Base-by-base conservation (phyloP, 2,113 vertebrate species). In the Paraplagusia blochii region DNA sequence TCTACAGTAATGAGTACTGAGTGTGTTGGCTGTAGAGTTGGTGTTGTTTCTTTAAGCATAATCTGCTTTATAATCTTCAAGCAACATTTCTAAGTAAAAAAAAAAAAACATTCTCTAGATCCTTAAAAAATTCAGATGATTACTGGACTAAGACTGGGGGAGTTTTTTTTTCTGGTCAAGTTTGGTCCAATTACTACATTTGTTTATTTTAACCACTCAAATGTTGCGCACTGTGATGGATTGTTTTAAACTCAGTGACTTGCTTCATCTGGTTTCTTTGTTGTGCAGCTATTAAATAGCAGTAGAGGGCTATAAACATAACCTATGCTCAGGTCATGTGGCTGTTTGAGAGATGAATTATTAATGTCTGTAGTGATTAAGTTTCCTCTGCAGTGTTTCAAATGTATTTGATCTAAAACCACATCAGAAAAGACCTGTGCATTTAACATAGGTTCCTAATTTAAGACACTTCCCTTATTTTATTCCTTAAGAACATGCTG, bases 321-420 rank as follows among this genome's bases (percentile, higher is more conserved):
- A 39, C 17, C 16, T 11, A 39, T 56, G 59, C 17, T 53, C 53
- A 69, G 64, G 61, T 72, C 60, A 69, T 39, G 40, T 15, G 47
- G 38, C 52, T 63, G 7, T 70, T 61, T 53, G 18, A 33, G 12
- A 46, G 40, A 72, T 76, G 49, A 58, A 63, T 68, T 29, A 60
- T 64, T 64, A 11, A 72, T 59, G 48, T 12, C 14, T 15, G 38
- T n/a, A 36, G 34, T 15, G 33, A 63, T 18, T 43, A 58, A 19
- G n/a, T 51, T 50, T 56, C 18, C 38, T 52, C 42, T 36, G 36
- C 17, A 40, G 29, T 46, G 22, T 43, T 7, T 58, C 45, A 44
- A 11, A 14, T 43, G 15, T 46, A 14, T 46, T 11, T 40, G 33
- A 6, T 43, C 29, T 13, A 36, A 9, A 16, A 43, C 17, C 16